Base-by-base conservation (phyloP, 1,140 invertebrate genomes). In the Calycopis cecrops region DNA sequence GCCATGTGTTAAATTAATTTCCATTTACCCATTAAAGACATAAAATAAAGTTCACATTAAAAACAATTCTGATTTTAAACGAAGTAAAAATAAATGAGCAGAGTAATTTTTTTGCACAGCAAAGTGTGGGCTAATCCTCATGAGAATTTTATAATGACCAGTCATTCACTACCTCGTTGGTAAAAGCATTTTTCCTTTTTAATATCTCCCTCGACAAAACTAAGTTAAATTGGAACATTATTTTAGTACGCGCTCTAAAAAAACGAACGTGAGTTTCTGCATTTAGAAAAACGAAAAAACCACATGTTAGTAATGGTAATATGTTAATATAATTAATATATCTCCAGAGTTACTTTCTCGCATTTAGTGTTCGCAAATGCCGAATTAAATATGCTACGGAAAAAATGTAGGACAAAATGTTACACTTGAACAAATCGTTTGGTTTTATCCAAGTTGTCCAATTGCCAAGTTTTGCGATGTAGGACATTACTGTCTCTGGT, bases 161-260 rank as follows among this genome's bases (percentile, higher is more conserved):
- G 59, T 65, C 53, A 62, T 65, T 60, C 51, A 52, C 57, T 48
- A 48, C 55, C 49, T 59, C 55, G 52, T 55, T 59, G 63, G 49
- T 59, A 65, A 63, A 65, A 65, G 56, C 56, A 57, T 52, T 65
- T 61, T 53, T 65, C 56, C 50, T 65, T 48, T 56, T 59, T 44
- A 65, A 65, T 65, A 38, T 54, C 54, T 62, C 59, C 52, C 59
- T 44, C 54, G 28, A 51, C 48, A 54, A 50, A 52, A 37, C 49
- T 35, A 47, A 47, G 42, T 55, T 48, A 57, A 65, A 58, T 61
- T 65, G 60, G 56, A 56, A 44, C 40, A 16, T 44, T 44, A 44
- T 44, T 44, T 44, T 44, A 17, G 40, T 44, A 12, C 14, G 16
- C 12, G 16, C 9, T n/a, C 38, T 44, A 44, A 44, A 44, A 44